phyloP scores from a whole-genome alignment of 1,140 invertebrate genomes.

The Apis laboriosa region DNA sequence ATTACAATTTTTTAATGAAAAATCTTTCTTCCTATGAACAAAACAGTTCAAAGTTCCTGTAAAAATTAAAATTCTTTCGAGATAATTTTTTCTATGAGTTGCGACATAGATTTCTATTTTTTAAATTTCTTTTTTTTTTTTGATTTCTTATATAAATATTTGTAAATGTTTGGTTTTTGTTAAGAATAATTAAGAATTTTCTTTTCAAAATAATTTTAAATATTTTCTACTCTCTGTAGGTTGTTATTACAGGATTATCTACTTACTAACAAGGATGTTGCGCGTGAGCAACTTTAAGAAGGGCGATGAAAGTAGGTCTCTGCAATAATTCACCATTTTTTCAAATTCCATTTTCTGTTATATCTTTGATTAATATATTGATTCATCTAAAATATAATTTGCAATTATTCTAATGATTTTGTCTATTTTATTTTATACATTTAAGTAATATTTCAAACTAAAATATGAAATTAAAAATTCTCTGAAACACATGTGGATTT shows the following conservation, averaged over 20 bases:
- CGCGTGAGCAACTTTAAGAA: conserved; percentile 1
- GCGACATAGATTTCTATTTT: neutral
- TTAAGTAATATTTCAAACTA: neutral
- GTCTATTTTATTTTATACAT: neutral
- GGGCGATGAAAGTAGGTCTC: conserved; percentile 7
- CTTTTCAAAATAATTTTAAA: neutral
- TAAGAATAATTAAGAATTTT: neutral
- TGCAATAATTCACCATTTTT: neutral
- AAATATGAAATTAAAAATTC: neutral
- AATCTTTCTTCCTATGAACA: too few relatives aligned
- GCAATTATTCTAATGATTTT: neutral
- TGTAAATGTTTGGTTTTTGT: neutral
- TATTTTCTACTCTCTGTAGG: neutral
- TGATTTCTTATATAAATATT: neutral
- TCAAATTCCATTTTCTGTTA: neutral
- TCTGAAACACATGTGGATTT: neutral
- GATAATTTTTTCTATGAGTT: too few relatives aligned
- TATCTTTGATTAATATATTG: neutral
- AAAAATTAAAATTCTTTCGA: too few relatives aligned
- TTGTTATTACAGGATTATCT: neutral
- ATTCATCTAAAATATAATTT: neutral
- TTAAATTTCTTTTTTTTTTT: neutral
- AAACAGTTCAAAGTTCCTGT: too few relatives aligned
- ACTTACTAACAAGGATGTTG: neutral
- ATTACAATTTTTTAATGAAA: too few relatives aligned